These are phyloP conservation scores for Drosophila navojoa DNA, from an alignment of 1,140 invertebrate species.

Conservation along the genomic window DNA sequence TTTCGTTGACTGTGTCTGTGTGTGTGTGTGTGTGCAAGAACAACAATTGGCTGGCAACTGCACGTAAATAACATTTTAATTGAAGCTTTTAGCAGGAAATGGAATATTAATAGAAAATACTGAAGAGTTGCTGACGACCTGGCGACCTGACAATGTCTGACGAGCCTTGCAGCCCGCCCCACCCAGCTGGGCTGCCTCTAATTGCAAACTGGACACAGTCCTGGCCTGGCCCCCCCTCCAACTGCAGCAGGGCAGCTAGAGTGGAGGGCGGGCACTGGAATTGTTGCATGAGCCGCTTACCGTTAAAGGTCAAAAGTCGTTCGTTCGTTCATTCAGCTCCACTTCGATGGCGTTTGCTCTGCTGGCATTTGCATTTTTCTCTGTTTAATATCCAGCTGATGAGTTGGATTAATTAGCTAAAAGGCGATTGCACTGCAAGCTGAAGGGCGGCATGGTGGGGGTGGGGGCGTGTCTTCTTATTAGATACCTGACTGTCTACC, in stretches of 20 bases:
- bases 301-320: conserved; percentile 21
- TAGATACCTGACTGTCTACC: neutral
- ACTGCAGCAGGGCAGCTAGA: neutral
- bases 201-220: conserved; percentile 7
- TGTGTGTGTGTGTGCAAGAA: neutral
- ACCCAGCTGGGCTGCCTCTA: neutral
- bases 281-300: conserved; percentile 3
- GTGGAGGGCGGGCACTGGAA: conserved; percentile 4
- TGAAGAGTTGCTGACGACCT: conserved; percentile 2
- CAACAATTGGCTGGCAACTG: conserved; percentile 33
- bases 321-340: neutral
- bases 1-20: conserved; percentile 28
- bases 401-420: conserved; percentile 33
- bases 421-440: neutral
- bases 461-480: neutral
- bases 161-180: neutral
- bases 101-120: conserved; percentile 62
- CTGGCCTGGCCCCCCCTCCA: neutral
- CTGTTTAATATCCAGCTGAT: conserved; percentile 9
- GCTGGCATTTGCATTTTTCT: conserved; percentile 16
- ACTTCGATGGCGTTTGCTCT: neutral
- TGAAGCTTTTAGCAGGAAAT: conserved; percentile 73
- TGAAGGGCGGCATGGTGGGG: too few species aligned
- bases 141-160: neutral
- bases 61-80: conserved; percentile 70